Evolutionary conservation across 2,888 invertebrate genomes (phyloP).

Genomic region (Altica lythri): DNA sequence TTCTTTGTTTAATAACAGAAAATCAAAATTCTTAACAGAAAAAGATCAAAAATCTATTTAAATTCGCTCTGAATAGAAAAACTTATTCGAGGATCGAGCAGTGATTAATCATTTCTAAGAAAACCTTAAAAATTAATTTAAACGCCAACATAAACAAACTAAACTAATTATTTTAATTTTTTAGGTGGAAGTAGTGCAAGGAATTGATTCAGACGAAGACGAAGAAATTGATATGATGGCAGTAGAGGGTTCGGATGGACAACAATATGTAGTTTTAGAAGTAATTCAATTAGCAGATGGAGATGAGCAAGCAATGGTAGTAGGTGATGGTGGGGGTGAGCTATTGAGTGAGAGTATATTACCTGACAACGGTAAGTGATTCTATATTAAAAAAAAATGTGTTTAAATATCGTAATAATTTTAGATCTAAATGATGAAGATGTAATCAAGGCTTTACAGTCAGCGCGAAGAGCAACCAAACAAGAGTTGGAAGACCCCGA

Average conservation of each 20-base stretch:
- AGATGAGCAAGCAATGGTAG: constrained; percentile 68
- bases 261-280: constrained; percentile 88
- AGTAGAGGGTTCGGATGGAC: constrained; percentile 74
- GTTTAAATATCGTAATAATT: constrained; percentile 25
- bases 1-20: no score
- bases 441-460: constrained; percentile 56
- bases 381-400: constrained; percentile 21
- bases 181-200: constrained; percentile 55
- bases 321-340: constrained; percentile 57
- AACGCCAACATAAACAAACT: no score
- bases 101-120: no score
- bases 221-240: constrained; percentile 68
- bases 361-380: constrained; percentile 49
- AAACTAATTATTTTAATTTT: constrained; percentile 14
- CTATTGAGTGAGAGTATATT: constrained; percentile 57
- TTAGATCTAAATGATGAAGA: constrained; percentile 57
- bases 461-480: constrained; percentile 52
- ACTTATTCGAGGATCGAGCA: no score
- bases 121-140: no score
- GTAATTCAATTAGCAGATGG: constrained; percentile 78
- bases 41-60: no score
- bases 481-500: constrained; percentile 44
- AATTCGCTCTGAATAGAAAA: no score
- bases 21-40: no score
- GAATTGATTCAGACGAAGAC: constrained; percentile 57